phyloP scores from a whole-genome alignment of 2,113 vertebrate genomes.

The Oryzias javanicus region DNA sequence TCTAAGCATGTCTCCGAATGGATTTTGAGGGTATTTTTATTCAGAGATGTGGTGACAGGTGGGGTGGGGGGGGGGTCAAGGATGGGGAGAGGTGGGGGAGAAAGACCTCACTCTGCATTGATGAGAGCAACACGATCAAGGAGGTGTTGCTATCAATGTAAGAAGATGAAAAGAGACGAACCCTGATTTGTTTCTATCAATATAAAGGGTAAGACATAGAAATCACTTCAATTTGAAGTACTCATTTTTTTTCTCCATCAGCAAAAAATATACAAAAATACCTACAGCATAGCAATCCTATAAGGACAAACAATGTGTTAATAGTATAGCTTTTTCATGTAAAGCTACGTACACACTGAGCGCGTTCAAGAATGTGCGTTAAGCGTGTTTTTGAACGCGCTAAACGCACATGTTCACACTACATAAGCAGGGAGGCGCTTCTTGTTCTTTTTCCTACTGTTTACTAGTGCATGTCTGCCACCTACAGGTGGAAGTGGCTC shows the following conservation, averaged over 20 bases:
- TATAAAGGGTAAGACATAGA: constrained; percentile 68
- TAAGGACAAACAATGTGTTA: constrained; percentile 28
- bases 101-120: constrained; percentile 23
- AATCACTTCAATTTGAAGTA: constrained; percentile 88
- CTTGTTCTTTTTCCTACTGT: too few relatives aligned
- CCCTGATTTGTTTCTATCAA: constrained; percentile 69
- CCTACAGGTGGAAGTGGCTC: too few relatives aligned
- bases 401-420: too few relatives aligned
- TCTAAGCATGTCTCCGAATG: constrained; percentile 65
- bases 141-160: constrained; percentile 54
- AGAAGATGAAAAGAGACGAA: constrained; percentile 53
- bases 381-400: too few relatives aligned
- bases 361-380: too few relatives aligned
- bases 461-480: too few relatives aligned
- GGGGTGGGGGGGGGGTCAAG: constrained; percentile 11
- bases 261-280: constrained; percentile 48
- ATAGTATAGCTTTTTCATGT: constrained; percentile 10
- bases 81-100: constrained; percentile 4
- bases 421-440: too few relatives aligned
- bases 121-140: constrained; percentile 50
- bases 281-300: constrained; percentile 31
- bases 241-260: constrained; percentile 67
- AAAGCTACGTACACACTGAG: not conserved
- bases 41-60: constrained; percentile 13
- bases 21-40: constrained; percentile 61